These are phyloP conservation scores for Schrankia costaestrigalis DNA, from an alignment of 2,888 invertebrate species.

Conservation along the genomic window DNA sequence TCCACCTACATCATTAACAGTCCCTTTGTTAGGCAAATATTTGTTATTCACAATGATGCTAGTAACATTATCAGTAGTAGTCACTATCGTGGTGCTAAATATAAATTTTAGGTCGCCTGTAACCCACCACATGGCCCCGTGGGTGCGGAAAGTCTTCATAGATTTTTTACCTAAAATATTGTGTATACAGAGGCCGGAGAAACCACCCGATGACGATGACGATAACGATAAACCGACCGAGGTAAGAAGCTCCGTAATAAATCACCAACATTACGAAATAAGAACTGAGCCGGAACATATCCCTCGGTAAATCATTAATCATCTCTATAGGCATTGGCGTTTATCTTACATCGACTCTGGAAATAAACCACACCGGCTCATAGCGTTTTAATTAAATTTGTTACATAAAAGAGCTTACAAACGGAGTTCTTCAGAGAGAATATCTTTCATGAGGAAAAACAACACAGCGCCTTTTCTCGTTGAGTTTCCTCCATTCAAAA, in stretches of 20 bases:
- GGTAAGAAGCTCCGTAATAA: conserved; percentile 57
- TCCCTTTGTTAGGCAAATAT: conserved; percentile 95
- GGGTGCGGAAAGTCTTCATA: conserved; percentile 93
- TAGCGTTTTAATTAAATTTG: conserved; percentile 64
- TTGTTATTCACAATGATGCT: conserved; percentile 96
- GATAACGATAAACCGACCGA: conserved; percentile 74
- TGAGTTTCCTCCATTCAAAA: conserved; percentile 61
- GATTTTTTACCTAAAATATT: conserved; percentile 92
- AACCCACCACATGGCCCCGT: conserved; percentile 94
- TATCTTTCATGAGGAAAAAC: conserved; percentile 57
- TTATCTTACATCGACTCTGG: conserved; percentile 32
- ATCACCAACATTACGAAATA: conserved; percentile 31
- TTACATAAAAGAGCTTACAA: conserved; percentile 58
- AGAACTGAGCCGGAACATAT: conserved; percentile 30
- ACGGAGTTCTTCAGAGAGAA: conserved; percentile 55
- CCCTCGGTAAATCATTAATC: conserved; percentile 41
- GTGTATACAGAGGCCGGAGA: conserved; percentile 93
- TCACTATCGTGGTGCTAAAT: conserved; percentile 95
- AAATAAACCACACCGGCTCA: conserved; percentile 38
- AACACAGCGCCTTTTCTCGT: conserved; percentile 55
- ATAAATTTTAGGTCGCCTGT: conserved; percentile 96
- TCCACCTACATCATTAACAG: conserved; percentile 95
- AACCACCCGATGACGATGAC: conserved; percentile 85
- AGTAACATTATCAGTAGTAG: conserved; percentile 94
- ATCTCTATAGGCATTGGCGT: conserved; percentile 35